Evolutionary conservation across 2,888 invertebrate genomes (phyloP).

Genomic region (Dasysyrphus tricinctus): DNA sequence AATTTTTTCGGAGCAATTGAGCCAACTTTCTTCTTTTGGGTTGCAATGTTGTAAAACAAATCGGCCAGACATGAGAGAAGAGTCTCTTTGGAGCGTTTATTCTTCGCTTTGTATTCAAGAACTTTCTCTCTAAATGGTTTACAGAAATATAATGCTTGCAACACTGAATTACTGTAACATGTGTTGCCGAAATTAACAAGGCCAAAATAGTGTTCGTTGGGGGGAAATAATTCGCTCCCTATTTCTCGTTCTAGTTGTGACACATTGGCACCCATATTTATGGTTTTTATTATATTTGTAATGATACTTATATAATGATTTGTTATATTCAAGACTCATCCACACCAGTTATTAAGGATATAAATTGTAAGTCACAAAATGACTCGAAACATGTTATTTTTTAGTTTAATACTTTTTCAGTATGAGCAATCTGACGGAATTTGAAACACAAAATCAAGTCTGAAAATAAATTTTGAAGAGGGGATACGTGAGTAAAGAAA

Average conservation of each 20-base stretch:
- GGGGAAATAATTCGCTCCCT: constrained; percentile 98
- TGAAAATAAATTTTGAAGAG: constrained; percentile 84
- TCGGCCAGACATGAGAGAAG: constrained; percentile 98
- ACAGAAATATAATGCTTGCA: constrained; percentile 99
- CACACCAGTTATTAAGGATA: neutral
- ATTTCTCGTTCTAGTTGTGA: constrained; percentile 99
- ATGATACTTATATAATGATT: constrained; percentile 20
- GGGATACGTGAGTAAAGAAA: constrained; percentile 82
- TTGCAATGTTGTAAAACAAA: constrained; percentile 99
- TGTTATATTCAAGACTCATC: constrained; percentile 11
- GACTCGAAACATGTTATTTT: constrained; percentile 31
- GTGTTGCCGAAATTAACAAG: constrained; percentile 99
- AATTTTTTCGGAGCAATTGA: constrained; percentile 99
- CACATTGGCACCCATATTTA: constrained; percentile 95
- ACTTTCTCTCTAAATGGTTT: constrained; percentile 99
- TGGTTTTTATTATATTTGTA: neutral
- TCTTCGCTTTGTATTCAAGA: constrained; percentile 98
- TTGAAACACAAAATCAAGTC: constrained; percentile 79
- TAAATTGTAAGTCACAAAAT: constrained; percentile 25
- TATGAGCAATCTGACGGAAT: constrained; percentile 56
- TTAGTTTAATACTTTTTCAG: constrained; percentile 7
- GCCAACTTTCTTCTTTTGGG: constrained; percentile 99
- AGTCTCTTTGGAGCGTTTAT: constrained; percentile 98
- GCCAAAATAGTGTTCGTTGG: constrained; percentile 99
- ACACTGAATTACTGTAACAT: constrained; percentile 99